phyloP scores from a whole-genome alignment of 2,797 vertebrate species.

The Tragelaphus oryx region DNA sequence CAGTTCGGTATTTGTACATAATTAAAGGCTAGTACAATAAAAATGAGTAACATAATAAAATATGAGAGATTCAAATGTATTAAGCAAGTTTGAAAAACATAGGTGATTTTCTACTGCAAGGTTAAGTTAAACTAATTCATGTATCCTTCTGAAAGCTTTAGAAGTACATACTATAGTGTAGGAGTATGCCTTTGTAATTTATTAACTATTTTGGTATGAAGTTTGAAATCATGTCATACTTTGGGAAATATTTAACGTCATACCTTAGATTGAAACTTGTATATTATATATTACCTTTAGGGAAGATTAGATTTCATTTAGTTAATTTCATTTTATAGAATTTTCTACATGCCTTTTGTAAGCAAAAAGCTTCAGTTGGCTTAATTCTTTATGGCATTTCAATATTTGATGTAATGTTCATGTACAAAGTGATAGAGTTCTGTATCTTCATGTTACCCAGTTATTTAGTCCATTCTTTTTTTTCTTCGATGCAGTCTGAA shows the following conservation, averaged over 20 bases:
- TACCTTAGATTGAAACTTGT: background rate
- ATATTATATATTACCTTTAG: background rate
- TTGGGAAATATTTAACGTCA: background rate
- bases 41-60: background rate
- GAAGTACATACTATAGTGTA: background rate
- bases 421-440: background rate
- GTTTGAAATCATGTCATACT: background rate
- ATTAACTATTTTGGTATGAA: background rate
- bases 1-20: background rate
- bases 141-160: background rate
- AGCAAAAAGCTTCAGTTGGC: background rate
- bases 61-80: background rate
- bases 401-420: background rate
- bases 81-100: background rate
- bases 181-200: background rate
- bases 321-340: conserved; percentile 1
- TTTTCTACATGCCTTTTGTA: background rate
- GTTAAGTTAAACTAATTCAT: background rate
- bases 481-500: background rate
- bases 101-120: background rate
- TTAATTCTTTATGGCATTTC: background rate
- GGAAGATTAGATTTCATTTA: background rate
- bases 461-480: background rate
- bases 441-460: background rate
- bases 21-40: background rate